A percentile compares a stretch with the other conserved stretches of the same genome.
Evolutionary conservation across 2,113 vertebrate genomes (phyloP).

Genomic region (Callipepla californica): DNA sequence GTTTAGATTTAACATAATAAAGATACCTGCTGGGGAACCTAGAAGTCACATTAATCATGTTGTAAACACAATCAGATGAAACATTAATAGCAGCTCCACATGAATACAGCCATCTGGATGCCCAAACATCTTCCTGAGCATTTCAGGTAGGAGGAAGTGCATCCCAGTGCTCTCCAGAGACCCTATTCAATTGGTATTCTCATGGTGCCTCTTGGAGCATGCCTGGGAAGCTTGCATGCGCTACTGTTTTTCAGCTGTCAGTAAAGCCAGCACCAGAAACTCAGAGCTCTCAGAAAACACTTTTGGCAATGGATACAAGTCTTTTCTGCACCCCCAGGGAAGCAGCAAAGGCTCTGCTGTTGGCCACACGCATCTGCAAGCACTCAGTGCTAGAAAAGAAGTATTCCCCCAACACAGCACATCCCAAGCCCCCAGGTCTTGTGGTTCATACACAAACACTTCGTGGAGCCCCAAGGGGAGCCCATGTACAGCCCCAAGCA

Average conservation of each 20-base stretch:
- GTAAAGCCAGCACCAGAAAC: background rate
- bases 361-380: background rate
- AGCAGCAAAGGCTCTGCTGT: background rate
- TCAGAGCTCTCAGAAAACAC: background rate
- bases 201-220: background rate
- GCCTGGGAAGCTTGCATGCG: background rate
- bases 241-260: background rate
- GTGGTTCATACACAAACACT: background rate
- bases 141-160: background rate
- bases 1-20: background rate
- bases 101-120: background rate
- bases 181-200: background rate
- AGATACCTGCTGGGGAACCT: background rate
- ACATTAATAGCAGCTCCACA: constrained; percentile 14
- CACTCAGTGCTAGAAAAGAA: background rate
- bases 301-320: background rate
- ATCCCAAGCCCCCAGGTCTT: background rate
- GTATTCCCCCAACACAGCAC: background rate
- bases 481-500: background rate
- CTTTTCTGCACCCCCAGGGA: background rate
- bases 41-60: background rate
- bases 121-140: background rate
- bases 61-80: constrained; percentile 12
- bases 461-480: background rate
- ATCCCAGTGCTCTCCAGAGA: background rate